These are phyloP conservation scores for Phocoena sinus DNA, from an alignment of 2,113 vertebrate species.

Conservation along the genomic window DNA sequence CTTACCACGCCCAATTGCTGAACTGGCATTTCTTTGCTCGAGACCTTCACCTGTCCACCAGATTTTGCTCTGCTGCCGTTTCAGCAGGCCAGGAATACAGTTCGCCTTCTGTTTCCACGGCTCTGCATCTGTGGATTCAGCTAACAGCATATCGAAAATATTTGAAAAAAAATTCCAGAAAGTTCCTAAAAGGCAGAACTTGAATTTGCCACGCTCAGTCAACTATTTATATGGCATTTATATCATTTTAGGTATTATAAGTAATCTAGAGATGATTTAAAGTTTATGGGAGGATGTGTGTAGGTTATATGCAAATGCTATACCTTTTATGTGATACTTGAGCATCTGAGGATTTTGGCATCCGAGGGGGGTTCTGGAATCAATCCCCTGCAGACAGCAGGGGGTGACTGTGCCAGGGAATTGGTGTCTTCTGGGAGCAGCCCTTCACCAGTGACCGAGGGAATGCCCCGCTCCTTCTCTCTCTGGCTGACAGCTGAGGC, in stretches of 20 bases:
- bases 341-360: neutral
- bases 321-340: neutral
- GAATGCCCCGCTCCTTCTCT: neutral
- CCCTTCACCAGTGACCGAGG: neutral
- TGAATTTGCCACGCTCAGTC: neutral
- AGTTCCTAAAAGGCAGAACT: neutral
- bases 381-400: neutral
- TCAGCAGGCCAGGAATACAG: too few species aligned
- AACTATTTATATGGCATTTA: neutral
- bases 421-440: neutral
- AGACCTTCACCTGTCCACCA: neutral
- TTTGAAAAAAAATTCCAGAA: neutral
- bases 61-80: neutral
- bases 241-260: neutral
- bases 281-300: neutral
- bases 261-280: neutral
- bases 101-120: fast-evolving
- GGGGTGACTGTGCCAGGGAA: too few species aligned
- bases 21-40: neutral
- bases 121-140: neutral
- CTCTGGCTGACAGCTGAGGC: neutral
- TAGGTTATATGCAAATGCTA: neutral
- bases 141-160: neutral
- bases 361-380: neutral
- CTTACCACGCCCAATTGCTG: neutral